Evolutionary conservation across 2,888 invertebrate species (phyloP).

Genomic region (Oscheius onirici): DNA sequence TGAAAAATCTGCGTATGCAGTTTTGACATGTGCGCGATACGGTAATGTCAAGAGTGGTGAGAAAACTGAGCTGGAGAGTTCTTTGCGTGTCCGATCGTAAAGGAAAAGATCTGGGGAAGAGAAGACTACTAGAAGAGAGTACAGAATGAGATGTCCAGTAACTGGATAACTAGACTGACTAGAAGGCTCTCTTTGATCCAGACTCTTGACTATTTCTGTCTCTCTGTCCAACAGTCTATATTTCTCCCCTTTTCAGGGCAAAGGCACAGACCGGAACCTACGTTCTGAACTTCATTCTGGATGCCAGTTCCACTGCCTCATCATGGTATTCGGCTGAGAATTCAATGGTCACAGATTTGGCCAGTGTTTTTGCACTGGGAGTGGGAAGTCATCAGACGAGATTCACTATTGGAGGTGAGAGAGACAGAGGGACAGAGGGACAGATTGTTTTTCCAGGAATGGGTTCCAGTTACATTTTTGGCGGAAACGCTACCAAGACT

Average conservation of each 20-base stretch:
- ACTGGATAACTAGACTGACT: no score
- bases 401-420: conserved; percentile 19
- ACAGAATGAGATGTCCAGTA: no score
- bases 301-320: not conserved
- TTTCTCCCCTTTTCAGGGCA: not conserved
- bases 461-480: conserved; percentile 16
- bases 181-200: no score
- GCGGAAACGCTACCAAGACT: conserved; percentile 6
- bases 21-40: no score
- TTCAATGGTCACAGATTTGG: not conserved
- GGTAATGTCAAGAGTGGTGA: no score
- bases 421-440: no score
- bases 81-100: no score
- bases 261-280: not conserved
- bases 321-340: not conserved
- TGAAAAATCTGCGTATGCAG: no score
- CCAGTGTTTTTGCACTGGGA: conserved; percentile 9
- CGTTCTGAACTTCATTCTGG: conserved; percentile 17
- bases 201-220: not conserved
- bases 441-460: not conserved
- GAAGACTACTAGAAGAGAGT: no score
- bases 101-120: no score
- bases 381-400: not conserved
- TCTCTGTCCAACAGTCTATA: not conserved
- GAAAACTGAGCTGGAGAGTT: no score